Percentiles rank a stretch among this genome's conserved stretches.
Conservation (phyloP, 2,797 vertebrate species). For the Channallabes apus region DNA sequence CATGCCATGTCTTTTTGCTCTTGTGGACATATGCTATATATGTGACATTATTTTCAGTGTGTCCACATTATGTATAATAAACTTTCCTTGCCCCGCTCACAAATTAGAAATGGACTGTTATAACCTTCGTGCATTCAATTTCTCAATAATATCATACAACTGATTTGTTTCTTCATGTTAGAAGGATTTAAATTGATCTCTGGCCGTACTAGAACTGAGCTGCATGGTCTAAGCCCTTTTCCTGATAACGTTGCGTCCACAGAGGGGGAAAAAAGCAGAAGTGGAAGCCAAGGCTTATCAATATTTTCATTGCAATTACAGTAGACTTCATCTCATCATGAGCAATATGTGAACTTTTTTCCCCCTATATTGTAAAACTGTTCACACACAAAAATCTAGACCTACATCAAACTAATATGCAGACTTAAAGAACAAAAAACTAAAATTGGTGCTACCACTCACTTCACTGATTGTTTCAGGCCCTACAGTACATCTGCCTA, state of each 20-base stretch:
- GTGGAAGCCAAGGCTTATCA: neutral
- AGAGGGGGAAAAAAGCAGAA: neutral
- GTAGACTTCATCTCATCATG: neutral
- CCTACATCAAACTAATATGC: neutral
- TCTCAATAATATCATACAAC: neutral
- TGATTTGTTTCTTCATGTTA: neutral
- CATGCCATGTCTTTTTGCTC: neutral
- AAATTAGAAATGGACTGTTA: neutral
- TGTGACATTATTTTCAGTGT: neutral
- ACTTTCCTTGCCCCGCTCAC: neutral
- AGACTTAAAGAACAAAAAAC: neutral
- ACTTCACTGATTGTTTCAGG: neutral
- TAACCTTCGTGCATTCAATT: too few species aligned
- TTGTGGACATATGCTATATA: slow-evolving; percentile 31
- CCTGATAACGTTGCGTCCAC: neutral
- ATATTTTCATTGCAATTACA: neutral
- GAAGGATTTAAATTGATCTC: neutral
- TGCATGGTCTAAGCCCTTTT: neutral
- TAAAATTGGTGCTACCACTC: neutral
- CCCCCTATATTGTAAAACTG: neutral
- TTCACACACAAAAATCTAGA: neutral
- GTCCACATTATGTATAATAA: neutral
- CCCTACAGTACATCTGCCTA: neutral
- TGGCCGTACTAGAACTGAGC: neutral
- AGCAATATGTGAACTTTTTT: neutral